Conservation (phyloP, 2,797 vertebrate species). For the Labroides dimidiatus region DNA sequence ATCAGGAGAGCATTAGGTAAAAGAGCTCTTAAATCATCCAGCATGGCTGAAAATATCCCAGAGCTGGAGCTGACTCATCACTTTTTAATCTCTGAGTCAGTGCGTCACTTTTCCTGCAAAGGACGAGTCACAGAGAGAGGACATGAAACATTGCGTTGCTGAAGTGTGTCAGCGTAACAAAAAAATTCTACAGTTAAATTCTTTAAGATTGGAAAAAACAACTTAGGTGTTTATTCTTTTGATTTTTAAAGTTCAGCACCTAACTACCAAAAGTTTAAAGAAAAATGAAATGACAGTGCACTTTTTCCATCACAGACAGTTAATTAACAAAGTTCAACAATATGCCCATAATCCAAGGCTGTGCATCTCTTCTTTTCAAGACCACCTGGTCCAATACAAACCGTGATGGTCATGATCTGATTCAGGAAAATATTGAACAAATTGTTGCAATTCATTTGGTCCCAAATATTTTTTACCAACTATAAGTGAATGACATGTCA, state of each 20-base stretch:
- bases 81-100: slow-evolving; percentile 35
- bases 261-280: neutral
- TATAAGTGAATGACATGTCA: too few relatives aligned
- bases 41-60: slow-evolving; percentile 37
- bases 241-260: neutral
- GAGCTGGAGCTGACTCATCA: slow-evolving; percentile 45
- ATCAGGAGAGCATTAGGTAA: neutral
- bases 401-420: too few relatives aligned
- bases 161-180: slow-evolving; percentile 3
- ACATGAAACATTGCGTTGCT: slow-evolving; percentile 5
- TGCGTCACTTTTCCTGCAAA: slow-evolving; percentile 42
- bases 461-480: too few relatives aligned
- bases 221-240: neutral
- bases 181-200: neutral
- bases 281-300: neutral
- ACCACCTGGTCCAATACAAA: too few relatives aligned
- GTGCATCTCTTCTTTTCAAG: too few relatives aligned
- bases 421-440: too few relatives aligned
- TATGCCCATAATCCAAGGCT: too few relatives aligned
- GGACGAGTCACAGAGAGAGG: slow-evolving; percentile 8
- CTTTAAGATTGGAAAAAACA: neutral
- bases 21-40: slow-evolving; percentile 38
- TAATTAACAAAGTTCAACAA: neutral
- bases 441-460: too few relatives aligned
- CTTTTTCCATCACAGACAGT: neutral